phyloP scores from a whole-genome alignment of 2,797 vertebrate species.

The Platalea minor region DNA sequence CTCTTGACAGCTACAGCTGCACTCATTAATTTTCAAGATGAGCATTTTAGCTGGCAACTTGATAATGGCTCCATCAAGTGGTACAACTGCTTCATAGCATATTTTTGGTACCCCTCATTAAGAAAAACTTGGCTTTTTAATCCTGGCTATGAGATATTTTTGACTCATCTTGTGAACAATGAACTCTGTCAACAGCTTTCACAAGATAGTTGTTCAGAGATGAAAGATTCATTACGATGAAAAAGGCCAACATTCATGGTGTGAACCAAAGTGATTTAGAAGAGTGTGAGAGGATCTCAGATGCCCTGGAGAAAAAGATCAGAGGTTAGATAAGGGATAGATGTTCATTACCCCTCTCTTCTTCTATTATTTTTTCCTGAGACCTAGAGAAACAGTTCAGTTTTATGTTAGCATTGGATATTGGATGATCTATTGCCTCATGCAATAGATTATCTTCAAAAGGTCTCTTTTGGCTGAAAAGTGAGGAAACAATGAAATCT shows the following conservation, averaged over 20 bases:
- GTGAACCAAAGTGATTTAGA: neutral
- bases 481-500: neutral
- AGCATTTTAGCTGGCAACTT: neutral
- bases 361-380: neutral
- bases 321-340: neutral
- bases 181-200: neutral
- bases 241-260: neutral
- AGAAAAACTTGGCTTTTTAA: neutral
- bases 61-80: conserved; percentile 11
- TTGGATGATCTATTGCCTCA: neutral
- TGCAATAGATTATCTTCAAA: neutral
- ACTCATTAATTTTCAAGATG: neutral
- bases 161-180: neutral
- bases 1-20: neutral
- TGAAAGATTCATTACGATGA: neutral
- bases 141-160: neutral
- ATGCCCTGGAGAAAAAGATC: neutral
- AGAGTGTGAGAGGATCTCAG: neutral
- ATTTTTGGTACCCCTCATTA: neutral
- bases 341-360: neutral
- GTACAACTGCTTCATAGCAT: neutral
- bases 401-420: neutral
- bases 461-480: neutral
- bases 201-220: neutral
- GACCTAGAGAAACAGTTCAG: neutral